Conservation (phyloP, 2,888 invertebrate genomes). For the Aromia moschata region DNA sequence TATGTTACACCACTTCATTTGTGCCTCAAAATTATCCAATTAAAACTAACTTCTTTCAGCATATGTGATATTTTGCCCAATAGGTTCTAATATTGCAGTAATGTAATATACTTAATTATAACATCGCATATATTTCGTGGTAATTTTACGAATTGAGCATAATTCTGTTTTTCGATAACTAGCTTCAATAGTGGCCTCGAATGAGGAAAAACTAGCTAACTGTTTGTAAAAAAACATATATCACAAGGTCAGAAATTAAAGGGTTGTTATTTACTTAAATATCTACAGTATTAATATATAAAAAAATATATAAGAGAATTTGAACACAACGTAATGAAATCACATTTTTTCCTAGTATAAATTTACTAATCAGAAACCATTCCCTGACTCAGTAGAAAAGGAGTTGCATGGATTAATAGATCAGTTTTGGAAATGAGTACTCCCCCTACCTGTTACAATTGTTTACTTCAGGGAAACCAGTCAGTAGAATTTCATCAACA, state of each 20-base stretch:
- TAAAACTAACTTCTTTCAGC: no score
- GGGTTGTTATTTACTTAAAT: neutral
- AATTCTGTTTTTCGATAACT: no score
- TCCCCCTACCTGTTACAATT: neutral
- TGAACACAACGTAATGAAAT: constrained; percentile 9
- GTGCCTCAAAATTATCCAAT: no score
- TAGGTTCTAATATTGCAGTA: no score
- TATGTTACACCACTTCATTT: no score
- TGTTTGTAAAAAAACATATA: constrained; percentile 25
- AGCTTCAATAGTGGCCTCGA: neutral
- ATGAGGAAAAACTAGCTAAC: constrained; percentile 10
- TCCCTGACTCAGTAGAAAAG: constrained; percentile 3
- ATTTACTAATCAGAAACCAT: neutral
- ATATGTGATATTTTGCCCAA: no score
- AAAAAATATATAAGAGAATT: constrained; percentile 14
- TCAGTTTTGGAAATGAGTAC: neutral
- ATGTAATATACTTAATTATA: no score
- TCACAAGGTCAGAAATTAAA: constrained; percentile 11
- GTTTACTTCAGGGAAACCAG: neutral
- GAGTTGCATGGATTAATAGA: neutral
- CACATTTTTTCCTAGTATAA: constrained; percentile 6
- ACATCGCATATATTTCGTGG: no score
- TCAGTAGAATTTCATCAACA: neutral
- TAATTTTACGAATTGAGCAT: no score
- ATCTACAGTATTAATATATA: constrained; percentile 11